Conservation (phyloP, 2,888 invertebrate species). For the Melanotus villosus region DNA sequence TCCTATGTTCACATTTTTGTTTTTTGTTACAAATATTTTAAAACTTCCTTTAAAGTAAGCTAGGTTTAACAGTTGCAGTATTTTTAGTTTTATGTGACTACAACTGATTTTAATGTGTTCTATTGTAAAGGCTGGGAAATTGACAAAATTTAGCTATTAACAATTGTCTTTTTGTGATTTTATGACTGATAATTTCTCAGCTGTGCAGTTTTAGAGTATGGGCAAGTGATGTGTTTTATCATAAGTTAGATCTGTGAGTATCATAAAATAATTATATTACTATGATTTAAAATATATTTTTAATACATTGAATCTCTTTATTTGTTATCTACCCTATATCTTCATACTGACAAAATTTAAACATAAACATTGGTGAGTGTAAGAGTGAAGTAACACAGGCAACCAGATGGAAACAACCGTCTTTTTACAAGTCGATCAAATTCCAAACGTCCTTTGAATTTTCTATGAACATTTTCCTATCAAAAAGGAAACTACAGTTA, state of each 20-base stretch:
- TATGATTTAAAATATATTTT: slow-evolving; percentile 21
- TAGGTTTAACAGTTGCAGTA: slow-evolving; percentile 22
- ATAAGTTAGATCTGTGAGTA: slow-evolving; percentile 7
- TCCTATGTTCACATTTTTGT: not conserved
- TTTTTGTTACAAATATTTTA: slow-evolving; percentile 20
- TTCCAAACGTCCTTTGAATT: no score
- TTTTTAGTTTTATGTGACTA: slow-evolving; percentile 16
- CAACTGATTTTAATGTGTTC: slow-evolving; percentile 26
- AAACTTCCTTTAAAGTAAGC: not conserved
- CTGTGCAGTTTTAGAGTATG: slow-evolving; percentile 12
- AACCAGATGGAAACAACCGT: no score
- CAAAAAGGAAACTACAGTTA: no score
- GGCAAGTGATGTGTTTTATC: slow-evolving; percentile 10
- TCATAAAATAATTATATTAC: slow-evolving; percentile 1
- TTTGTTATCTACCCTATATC: not conserved
- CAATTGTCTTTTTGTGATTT: slow-evolving; percentile 11
- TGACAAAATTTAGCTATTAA: slow-evolving; percentile 16
- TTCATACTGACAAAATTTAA: no score
- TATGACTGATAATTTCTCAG: slow-evolving; percentile 32
- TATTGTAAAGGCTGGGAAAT: slow-evolving; percentile 32
- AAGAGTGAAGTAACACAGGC: no score
- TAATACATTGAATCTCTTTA: not conserved
- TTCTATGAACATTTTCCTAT: no score
- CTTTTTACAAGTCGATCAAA: no score
- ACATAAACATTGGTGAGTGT: no score